phyloP scores from a whole-genome alignment of 2,888 invertebrate species.

The Troilus luridus region DNA sequence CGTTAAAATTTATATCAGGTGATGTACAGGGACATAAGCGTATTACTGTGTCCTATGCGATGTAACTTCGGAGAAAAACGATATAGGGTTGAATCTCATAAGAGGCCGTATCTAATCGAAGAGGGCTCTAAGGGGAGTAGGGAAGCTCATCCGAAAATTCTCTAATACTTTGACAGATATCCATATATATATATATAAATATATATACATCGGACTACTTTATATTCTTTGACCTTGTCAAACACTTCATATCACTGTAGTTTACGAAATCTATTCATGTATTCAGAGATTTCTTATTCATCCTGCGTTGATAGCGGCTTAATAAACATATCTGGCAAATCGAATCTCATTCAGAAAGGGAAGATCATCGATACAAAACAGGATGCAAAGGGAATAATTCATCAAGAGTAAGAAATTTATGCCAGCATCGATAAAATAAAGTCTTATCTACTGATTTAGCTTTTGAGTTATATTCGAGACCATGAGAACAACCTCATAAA shows the following conservation, averaged over 20 bases:
- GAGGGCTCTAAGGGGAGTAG: background rate
- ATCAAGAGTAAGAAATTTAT: background rate
- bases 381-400: background rate
- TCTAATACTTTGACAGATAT: conserved; percentile 7
- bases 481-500: no score
- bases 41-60: background rate
- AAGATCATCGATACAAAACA: background rate
- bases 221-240: conserved; percentile 41
- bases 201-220: conserved; percentile 1
- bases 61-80: background rate
- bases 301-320: background rate
- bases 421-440: background rate
- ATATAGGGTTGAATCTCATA: background rate
- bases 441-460: background rate
- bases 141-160: background rate
- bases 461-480: background rate
- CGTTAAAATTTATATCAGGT: background rate
- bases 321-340: background rate
- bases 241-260: conserved; percentile 26
- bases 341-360: background rate
- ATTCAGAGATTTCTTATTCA: conserved; percentile 43
- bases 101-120: background rate
- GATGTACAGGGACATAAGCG: background rate
- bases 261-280: conserved; percentile 40
- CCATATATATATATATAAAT: no score